phyloP scores from a whole-genome alignment of 2,113 vertebrate species.

The Ptilorrhoa leucosticta region DNA sequence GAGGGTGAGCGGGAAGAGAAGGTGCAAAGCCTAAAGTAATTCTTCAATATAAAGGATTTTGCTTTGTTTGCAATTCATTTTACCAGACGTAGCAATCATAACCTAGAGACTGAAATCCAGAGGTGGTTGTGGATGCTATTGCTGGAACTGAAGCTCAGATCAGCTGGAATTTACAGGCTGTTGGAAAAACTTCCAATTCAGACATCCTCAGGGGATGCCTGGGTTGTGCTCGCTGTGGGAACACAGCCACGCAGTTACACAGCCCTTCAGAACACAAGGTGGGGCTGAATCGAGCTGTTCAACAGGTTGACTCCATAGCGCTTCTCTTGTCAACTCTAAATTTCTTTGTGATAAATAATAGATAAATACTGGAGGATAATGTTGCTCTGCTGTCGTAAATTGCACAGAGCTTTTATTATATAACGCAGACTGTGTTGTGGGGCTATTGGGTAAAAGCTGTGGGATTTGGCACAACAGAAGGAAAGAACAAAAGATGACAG shows the following conservation, averaged over 20 bases:
- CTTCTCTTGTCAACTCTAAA: not conserved
- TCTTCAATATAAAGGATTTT: not conserved
- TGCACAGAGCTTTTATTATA: not conserved
- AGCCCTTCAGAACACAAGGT: not conserved
- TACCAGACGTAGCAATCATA: not conserved
- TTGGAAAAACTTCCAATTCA: not conserved
- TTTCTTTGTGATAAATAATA: conserved; percentile 32
- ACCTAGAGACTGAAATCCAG: not conserved
- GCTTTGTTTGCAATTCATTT: not conserved
- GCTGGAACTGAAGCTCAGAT: not conserved
- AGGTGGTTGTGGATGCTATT: not conserved
- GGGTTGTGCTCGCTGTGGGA: rapidly evolving
- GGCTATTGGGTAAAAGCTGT: not conserved
- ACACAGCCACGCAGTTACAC: not conserved
- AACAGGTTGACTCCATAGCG: not conserved
- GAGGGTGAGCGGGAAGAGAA: rapidly evolving
- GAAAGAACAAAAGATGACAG: conserved; percentile 1
- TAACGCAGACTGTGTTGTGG: not conserved
- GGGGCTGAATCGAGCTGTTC: not conserved
- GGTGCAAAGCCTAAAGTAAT: not conserved
- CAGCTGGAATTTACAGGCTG: not conserved
- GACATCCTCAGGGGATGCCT: not conserved
- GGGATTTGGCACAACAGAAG: not conserved
- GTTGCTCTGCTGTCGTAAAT: not conserved
- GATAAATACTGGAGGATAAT: not conserved